Percentiles rank a stretch among this genome's conserved stretches.
Evolutionary conservation across 2,113 vertebrate species (phyloP).

Genomic region (Scortum barcoo): DNA sequence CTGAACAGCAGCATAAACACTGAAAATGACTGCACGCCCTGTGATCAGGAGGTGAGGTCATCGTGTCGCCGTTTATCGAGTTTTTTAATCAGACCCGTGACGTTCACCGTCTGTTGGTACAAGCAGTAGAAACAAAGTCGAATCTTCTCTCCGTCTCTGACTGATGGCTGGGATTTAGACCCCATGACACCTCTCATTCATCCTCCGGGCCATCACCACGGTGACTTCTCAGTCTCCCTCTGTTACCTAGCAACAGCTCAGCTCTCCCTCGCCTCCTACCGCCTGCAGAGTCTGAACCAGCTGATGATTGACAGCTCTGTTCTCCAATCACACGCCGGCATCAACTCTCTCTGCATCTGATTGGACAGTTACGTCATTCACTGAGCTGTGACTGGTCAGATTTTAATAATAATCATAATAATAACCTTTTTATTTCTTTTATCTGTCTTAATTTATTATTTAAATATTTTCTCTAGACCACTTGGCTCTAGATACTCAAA

Average conservation of each 20-base stretch:
- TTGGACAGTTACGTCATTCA: not conserved
- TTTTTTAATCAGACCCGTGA: too few species aligned
- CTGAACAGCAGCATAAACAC: too few species aligned
- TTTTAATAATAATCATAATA: too few species aligned
- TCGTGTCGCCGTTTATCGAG: too few species aligned
- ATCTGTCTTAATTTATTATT: not conserved
- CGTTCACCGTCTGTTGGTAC: too few species aligned
- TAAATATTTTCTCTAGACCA: too few species aligned
- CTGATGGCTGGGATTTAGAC: not conserved
- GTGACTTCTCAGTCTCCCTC: conserved; percentile 9
- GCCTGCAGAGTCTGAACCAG: not conserved
- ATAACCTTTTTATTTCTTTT: not conserved
- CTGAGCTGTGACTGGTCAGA: not conserved
- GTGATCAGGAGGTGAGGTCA: too few species aligned
- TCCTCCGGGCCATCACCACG: not conserved
- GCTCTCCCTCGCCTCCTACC: too few species aligned
- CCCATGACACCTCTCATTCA: not conserved
- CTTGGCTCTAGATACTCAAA: too few species aligned
- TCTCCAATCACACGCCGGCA: conserved; percentile 1
- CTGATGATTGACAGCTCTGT: conserved; percentile 46
- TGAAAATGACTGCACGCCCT: too few species aligned
- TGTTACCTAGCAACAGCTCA: conserved; percentile 66
- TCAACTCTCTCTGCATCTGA: not conserved
- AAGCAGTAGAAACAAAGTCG: not conserved
- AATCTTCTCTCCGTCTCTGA: not conserved